phyloP scores from a whole-genome alignment of 2,888 invertebrate genomes.

The Alloplasta piceator region DNA sequence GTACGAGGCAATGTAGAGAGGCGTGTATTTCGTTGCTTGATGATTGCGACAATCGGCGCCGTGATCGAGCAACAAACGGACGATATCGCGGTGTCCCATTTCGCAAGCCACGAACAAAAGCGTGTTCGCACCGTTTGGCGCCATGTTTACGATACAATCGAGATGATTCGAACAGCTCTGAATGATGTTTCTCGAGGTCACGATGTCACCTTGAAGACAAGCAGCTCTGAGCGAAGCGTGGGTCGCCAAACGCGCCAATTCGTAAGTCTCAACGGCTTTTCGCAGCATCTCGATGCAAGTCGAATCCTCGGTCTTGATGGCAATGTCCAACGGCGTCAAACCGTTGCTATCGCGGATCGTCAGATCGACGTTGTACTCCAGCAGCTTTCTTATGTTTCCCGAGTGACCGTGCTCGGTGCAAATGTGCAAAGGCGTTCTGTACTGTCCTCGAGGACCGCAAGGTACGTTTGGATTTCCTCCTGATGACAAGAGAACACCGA shows the following conservation, averaged over 20 bases:
- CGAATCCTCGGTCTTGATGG: slow-evolving; percentile 88
- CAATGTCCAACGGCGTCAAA: slow-evolving; percentile 89
- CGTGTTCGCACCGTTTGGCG: slow-evolving; percentile 94
- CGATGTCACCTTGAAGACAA: slow-evolving; percentile 89
- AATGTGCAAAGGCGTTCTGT: slow-evolving; percentile 92
- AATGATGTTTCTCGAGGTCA: slow-evolving; percentile 87
- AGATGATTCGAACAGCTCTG: slow-evolving; percentile 87
- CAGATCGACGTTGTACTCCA: slow-evolving; percentile 88
- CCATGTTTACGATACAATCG: slow-evolving; percentile 92
- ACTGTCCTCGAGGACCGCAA: slow-evolving; percentile 88
- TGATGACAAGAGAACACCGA: slow-evolving; percentile 88
- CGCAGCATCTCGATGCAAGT: slow-evolving; percentile 87
- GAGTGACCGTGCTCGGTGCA: slow-evolving; percentile 92
- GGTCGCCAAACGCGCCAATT: slow-evolving; percentile 89
- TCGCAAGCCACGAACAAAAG: slow-evolving; percentile 95
- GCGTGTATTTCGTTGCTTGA: slow-evolving; percentile 95
- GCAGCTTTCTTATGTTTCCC: slow-evolving; percentile 87
- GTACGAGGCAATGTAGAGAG: slow-evolving; percentile 95
- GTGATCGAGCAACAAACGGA: slow-evolving; percentile 89
- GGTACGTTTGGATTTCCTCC: slow-evolving; percentile 89
- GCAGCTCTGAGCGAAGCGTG: slow-evolving; percentile 92
- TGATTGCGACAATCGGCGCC: slow-evolving; percentile 96
- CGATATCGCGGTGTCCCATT: slow-evolving; percentile 91
- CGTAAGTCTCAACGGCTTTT: slow-evolving; percentile 88
- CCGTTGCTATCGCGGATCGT: slow-evolving; percentile 87